These are phyloP conservation scores for Folsomia candida DNA, from an alignment of 2,888 invertebrate genomes.

Conservation along the genomic window DNA sequence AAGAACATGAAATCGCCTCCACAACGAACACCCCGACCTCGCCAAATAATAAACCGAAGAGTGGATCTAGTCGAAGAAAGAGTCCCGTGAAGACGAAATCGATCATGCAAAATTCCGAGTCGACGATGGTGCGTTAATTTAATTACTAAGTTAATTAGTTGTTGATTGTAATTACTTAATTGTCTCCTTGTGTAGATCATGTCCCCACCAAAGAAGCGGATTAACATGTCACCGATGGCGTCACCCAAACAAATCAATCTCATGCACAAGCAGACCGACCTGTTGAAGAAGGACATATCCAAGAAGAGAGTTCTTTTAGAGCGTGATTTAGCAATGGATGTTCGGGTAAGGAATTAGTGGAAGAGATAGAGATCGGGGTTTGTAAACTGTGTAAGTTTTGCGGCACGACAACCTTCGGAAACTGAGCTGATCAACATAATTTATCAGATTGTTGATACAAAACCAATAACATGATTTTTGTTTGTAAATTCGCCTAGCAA, in stretches of 20 bases:
- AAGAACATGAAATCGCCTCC: neutral
- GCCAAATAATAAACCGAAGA: conserved; percentile 8
- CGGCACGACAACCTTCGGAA: too few relatives aligned
- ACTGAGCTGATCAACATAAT: too few relatives aligned
- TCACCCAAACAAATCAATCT: conserved; percentile 24
- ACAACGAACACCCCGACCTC: neutral
- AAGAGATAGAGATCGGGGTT: too few relatives aligned
- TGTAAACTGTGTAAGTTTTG: too few relatives aligned
- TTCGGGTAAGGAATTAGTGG: conserved; percentile 64
- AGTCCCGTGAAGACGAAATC: conserved; percentile 7
- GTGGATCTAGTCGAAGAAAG: conserved; percentile 19
- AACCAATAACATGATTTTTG: too few relatives aligned
- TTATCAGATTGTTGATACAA: too few relatives aligned
- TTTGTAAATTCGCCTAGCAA: too few relatives aligned
- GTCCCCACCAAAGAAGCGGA: neutral
- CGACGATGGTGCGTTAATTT: too few relatives aligned
- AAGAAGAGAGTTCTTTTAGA: conserved; percentile 85
- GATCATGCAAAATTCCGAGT: too few relatives aligned
- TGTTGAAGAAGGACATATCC: conserved; percentile 87
- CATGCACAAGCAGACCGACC: conserved; percentile 82
- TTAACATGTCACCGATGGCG: neutral
- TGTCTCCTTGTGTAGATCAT: neutral
- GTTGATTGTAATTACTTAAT: neutral
- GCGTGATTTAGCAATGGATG: conserved; percentile 83
- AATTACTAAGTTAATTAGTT: too few relatives aligned